A percentile compares a stretch with the other conserved stretches of the same genome.
Evolutionary conservation across 2,888 invertebrate species (phyloP).

Genomic region (Eupithecia subumbrata): DNA sequence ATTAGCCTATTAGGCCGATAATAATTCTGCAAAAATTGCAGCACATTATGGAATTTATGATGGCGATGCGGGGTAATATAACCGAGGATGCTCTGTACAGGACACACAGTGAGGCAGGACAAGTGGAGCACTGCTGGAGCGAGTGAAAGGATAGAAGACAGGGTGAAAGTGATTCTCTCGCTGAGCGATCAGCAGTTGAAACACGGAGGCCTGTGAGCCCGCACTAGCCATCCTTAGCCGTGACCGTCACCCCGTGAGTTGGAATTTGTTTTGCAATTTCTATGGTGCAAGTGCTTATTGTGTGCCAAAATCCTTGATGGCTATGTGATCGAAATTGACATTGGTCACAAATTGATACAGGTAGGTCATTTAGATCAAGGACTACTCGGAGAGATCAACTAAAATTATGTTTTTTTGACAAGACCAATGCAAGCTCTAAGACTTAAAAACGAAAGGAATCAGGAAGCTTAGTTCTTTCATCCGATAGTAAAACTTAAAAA

Average conservation of each 20-base stretch:
- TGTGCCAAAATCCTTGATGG: background rate
- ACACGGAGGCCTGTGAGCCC: slow-evolving; percentile 33
- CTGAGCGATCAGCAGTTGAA: slow-evolving; percentile 46
- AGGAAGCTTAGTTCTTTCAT: background rate
- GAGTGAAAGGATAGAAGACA: slow-evolving; percentile 33
- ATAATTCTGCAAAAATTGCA: slow-evolving; percentile 63
- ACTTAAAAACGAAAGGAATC: background rate
- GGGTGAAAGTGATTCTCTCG: slow-evolving; percentile 77
- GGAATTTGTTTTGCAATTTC: slow-evolving; percentile 33
- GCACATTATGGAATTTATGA: slow-evolving; percentile 68
- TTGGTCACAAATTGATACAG: slow-evolving; percentile 6
- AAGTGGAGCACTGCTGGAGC: slow-evolving; percentile 61
- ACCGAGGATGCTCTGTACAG: slow-evolving; percentile 61
- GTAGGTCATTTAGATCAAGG: background rate
- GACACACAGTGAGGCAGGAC: slow-evolving; percentile 66
- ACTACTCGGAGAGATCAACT: background rate
- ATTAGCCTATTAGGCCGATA: slow-evolving; percentile 70
- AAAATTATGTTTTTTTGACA: background rate
- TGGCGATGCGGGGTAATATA: slow-evolving; percentile 63
- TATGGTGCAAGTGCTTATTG: slow-evolving; percentile 21
- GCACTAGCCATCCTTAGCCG: slow-evolving; percentile 36
- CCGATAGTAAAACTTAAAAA: background rate
- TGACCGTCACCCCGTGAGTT: slow-evolving; percentile 40
- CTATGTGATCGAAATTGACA: background rate
- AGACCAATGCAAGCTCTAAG: background rate